Evolutionary conservation across 2,797 vertebrate species (phyloP), one percentile per base, ranked within the genome.

Genomic region (Amniataba percoides): DNA sequence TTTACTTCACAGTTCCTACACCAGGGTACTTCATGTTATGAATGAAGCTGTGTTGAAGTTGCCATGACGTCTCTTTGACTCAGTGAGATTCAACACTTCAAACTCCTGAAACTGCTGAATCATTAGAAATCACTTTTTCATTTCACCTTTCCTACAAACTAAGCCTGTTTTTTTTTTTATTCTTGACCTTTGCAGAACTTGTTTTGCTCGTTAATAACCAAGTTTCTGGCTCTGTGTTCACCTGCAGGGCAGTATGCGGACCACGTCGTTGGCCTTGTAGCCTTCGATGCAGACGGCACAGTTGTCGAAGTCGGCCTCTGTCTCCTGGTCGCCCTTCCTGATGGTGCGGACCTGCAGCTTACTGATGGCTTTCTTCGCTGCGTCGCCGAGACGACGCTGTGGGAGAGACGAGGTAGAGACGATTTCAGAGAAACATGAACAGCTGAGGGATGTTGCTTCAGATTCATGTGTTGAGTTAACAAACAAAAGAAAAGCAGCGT

Each of bases 341-440:
- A 99, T 97, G 71, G 97, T 99, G 78, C 97, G 95, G 25, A 99
- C 95, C 90, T 99, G 98, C 60, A 99, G 95, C 87, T 99, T 99
- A 86, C 97, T 96, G 93, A 99, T 98, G 60, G 98, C 98, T 90
- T 99, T 99, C 93, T 99, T 99, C 0, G 98, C 98, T 4, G 97
- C 98, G 62, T 99, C 98, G 51, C 98, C 98, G 2, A 99, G 96
- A 15, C 98, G 97, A 58, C 98, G 96, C 98, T 99, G 95, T 58
- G 93, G 61, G 94, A 16, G 16, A 8, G 8, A 15, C 3, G 21
- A 7, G 34, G 4, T 4, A 19, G 27, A 18, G n/a, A 31, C 5
- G 21, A 31, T 4, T 2, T 21, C 2, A n/a, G 39, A 21, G 10
- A 19, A 31, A 57, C 16, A 39, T 39, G 63, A 27, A 27, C 27